A percentile compares a stretch with the other conserved stretches of the same genome.
These are phyloP conservation scores for Sander lucioperca DNA, from an alignment of 2,113 vertebrate species.

Conservation along the genomic window DNA sequence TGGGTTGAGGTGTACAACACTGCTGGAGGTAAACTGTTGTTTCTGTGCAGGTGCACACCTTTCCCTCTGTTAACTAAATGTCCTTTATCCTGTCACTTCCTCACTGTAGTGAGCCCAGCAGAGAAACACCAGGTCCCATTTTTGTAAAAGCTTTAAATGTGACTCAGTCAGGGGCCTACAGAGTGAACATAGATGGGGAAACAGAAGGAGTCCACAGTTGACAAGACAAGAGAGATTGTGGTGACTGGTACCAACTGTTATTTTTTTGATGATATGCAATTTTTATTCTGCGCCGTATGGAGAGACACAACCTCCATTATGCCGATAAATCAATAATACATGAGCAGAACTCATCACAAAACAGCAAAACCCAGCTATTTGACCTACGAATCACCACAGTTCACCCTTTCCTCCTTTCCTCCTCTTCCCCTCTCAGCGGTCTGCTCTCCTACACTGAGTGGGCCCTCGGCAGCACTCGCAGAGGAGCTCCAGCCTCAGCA, in stretches of 20 bases:
- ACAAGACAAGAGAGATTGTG: slow-evolving; percentile 37
- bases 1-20: not conserved
- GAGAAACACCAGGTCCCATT: not conserved
- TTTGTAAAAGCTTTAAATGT: slow-evolving; percentile 12
- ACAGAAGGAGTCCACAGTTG: slow-evolving; percentile 37
- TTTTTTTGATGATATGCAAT: slow-evolving; percentile 67
- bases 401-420: slow-evolving; percentile 39
- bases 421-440: slow-evolving; percentile 39
- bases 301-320: slow-evolving; percentile 74
- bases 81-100: not conserved
- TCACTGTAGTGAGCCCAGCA: not conserved
- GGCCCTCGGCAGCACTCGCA: slow-evolving; percentile 56
- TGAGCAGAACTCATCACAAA: slow-evolving; percentile 73
- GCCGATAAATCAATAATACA: slow-evolving; percentile 73
- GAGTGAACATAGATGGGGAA: slow-evolving; percentile 18
- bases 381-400: slow-evolving; percentile 55
- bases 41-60: not conserved
- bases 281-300: slow-evolving; percentile 62
- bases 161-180: slow-evolving; percentile 16
- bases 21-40: not conserved
- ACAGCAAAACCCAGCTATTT: slow-evolving; percentile 67
- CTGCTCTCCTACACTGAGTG: slow-evolving; percentile 42
- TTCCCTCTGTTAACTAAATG: not conserved
- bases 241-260: slow-evolving; percentile 67
- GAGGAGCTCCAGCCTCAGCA: slow-evolving; percentile 57